Percentiles rank a stretch among this genome's conserved stretches.
phyloP scores from a whole-genome alignment of 2,113 vertebrate genomes.

The Strix uralensis region DNA sequence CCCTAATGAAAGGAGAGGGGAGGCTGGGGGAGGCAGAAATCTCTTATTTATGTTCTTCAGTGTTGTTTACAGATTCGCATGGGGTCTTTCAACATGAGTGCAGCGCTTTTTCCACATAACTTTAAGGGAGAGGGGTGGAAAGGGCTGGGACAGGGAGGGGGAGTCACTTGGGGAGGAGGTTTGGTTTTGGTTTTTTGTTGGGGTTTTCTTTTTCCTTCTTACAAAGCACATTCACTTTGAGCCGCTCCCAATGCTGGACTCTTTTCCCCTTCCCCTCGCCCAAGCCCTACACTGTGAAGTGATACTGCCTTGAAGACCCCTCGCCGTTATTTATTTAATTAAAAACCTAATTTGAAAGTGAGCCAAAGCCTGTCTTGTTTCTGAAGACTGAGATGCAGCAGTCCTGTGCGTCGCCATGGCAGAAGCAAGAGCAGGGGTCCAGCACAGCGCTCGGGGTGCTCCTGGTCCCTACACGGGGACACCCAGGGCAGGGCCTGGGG shows the following conservation, averaged over 20 bases:
- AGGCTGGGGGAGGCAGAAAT: slow-evolving; percentile 16
- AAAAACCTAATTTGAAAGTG: slow-evolving; percentile 68
- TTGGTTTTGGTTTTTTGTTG: background rate
- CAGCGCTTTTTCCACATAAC: background rate
- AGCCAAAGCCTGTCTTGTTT: background rate
- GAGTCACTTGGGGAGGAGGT: background rate
- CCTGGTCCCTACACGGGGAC: too few relatives aligned
- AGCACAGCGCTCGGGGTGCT: too few relatives aligned
- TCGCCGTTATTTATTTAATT: slow-evolving; percentile 70
- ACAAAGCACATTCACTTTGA: slow-evolving; percentile 55
- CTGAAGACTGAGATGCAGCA: background rate
- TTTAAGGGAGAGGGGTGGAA: slow-evolving; percentile 7
- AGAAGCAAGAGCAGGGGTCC: background rate
- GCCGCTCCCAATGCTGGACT: slow-evolving; percentile 19
- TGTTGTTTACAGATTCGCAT: slow-evolving; percentile 75
- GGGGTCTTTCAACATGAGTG: slow-evolving; percentile 39
- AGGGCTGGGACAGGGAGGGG: background rate
- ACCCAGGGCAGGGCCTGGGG: background rate
- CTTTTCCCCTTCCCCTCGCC: background rate
- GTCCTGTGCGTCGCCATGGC: rapidly evolving
- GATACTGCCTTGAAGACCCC: slow-evolving; percentile 75
- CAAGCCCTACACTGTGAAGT: slow-evolving; percentile 78
- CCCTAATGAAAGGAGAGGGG: background rate
- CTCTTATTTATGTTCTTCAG: slow-evolving; percentile 68
- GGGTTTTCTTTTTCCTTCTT: slow-evolving; percentile 29